These are phyloP conservation scores for Hestina assimilis DNA, from an alignment of 1,140 invertebrate species.

Conservation along the genomic window DNA sequence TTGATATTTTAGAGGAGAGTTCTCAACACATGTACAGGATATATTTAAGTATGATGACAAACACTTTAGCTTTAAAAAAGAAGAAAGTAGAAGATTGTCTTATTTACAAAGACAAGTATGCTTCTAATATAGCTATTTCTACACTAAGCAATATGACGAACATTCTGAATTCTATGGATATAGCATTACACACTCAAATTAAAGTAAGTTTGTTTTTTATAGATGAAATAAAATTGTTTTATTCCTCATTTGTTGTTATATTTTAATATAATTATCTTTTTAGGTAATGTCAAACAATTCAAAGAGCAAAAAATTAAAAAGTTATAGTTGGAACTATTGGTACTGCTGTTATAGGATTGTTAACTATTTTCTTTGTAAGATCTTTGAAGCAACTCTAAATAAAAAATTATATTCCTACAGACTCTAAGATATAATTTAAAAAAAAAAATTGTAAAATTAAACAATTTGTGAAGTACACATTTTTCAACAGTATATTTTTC, in stretches of 20 bases:
- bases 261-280: slow-evolving; percentile 23
- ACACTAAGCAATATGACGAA: slow-evolving; percentile 60
- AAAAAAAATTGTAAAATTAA: no score
- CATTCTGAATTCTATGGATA: slow-evolving; percentile 63
- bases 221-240: background rate
- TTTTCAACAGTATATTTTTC: no score
- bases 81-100: slow-evolving; percentile 52
- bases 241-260: background rate
- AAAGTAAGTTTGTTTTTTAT: slow-evolving; percentile 44
- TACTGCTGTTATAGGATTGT: slow-evolving; percentile 44
- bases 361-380: slow-evolving; percentile 51
- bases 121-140: slow-evolving; percentile 57
- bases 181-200: slow-evolving; percentile 53
- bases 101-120: slow-evolving; percentile 61
- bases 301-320: slow-evolving; percentile 51
- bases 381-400: slow-evolving; percentile 54
- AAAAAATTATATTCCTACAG: no score
- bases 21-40: slow-evolving; percentile 65
- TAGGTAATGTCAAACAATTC: slow-evolving; percentile 35
- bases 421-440: no score
- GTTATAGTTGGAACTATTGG: slow-evolving; percentile 58
- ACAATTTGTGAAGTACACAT: no score
- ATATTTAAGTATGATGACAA: slow-evolving; percentile 62
- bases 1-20: slow-evolving; percentile 59
- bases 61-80: slow-evolving; percentile 58